Conservation (phyloP, 1,140 invertebrate genomes). For the Rhagoletis zephyria region DNA sequence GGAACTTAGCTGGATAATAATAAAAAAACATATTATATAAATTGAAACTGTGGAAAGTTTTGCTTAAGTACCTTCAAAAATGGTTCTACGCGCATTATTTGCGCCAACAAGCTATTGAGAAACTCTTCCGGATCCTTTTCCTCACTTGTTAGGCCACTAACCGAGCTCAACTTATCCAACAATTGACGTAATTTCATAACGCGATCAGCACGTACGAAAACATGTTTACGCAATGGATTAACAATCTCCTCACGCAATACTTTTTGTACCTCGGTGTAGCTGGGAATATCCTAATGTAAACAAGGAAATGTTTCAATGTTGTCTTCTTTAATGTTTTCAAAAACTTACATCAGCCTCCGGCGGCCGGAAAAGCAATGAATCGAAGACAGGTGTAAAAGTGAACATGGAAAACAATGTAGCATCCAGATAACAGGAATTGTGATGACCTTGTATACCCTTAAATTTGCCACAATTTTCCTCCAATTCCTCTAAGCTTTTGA, state of each 20-base stretch:
- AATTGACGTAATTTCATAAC: conserved; percentile 95
- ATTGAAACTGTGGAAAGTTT: background rate
- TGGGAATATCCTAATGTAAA: conserved; percentile 80
- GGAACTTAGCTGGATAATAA: conserved; percentile 80
- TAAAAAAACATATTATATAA: background rate
- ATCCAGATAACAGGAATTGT: conserved; percentile 98
- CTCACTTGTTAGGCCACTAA: conserved; percentile 91
- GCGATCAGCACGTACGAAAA: conserved; percentile 92
- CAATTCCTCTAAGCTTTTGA: conserved; percentile 76
- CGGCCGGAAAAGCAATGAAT: conserved; percentile 87
- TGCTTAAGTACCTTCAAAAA: conserved; percentile 79
- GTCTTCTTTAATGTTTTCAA: background rate
- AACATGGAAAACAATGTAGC: conserved; percentile 97
- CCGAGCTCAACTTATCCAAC: conserved; percentile 89
- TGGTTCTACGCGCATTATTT: conserved; percentile 91
- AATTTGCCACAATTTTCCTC: conserved; percentile 83
- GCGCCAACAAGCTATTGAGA: conserved; percentile 90
- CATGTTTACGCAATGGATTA: conserved; percentile 90
- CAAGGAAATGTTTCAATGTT: background rate
- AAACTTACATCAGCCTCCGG: conserved; percentile 77
- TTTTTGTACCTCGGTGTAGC: conserved; percentile 90
- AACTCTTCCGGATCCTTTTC: conserved; percentile 98
- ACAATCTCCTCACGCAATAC: conserved; percentile 96
- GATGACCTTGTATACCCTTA: conserved; percentile 95
- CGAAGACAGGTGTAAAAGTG: conserved; percentile 94